Evolutionary conservation across 2,888 invertebrate species (phyloP), one percentile per base, ranked within the genome.

Genomic region (Meteorus cinctellus): DNA sequence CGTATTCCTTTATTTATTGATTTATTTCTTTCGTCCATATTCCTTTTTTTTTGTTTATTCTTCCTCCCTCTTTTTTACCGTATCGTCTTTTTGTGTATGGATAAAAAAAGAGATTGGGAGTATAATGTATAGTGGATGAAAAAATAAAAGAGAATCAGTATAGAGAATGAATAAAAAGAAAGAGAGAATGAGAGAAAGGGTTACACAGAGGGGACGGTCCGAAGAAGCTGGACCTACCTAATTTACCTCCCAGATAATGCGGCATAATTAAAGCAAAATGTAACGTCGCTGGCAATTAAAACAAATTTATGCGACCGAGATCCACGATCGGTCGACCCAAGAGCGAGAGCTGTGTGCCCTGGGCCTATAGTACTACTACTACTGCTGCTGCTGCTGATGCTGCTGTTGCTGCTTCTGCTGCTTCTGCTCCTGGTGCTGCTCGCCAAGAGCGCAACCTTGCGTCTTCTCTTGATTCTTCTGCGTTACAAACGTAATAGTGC

Each of bases 241-340:
- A 89, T 89, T 89, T 89, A 89, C 89, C 89, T 88, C 89, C 89
- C 89, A 89, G 89, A 89, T 89, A 89, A 89, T 89, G 89, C 89
- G 89, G 89, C 89, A 89, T 89, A 89, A 89, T 89, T 89, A 89
- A 89, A 89, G 89, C 89, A 89, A 89, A 89, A 89, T 89, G 89
- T 89, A 89, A 89, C 89, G 89, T 89, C 89, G 88, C 88, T 89
- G 89, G 89, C 89, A 89, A 89, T 89, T 89, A 89, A 89, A 89
- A 89, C 89, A 89, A 89, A 89, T 89, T 89, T 89, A 89, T 89
- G 89, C 89, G 89, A 89, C 88, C 89, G 86, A 89, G 89, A 89
- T 89, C 88, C 88, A 88, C 89, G 89, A 89, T 89, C 89, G 87
- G 87, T 82, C 83, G 84, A 81, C 81, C 82, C 85, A 82, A 84